Base-by-base conservation (phyloP, 2,113 vertebrate genomes). In the Syngnathus scovelli region DNA sequence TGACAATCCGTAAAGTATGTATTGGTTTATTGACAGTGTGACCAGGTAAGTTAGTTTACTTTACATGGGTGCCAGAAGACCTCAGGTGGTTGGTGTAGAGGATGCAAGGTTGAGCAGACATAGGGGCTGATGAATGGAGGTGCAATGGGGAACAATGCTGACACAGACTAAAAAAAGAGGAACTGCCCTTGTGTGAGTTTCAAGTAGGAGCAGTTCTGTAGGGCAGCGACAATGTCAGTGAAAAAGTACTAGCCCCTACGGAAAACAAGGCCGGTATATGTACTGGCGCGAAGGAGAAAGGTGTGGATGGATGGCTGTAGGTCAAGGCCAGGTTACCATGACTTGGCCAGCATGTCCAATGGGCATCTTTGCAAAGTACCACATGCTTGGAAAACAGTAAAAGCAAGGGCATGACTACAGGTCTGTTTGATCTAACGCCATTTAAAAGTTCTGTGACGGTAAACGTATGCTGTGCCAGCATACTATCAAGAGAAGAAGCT, bases 81-180 rank as follows among this genome's bases (percentile, higher is more conserved):
- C 39, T 61, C 60, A 43, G 39, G 6, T 15, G 38, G 39, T 12
- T 11, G 36, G 18, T 21, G 4, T 21, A 3, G 18, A 13, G 39
- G 60, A 41, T 44, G 38, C 21, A 62, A 62, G 60, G 39, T 41
- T 43, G 38, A 44, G 12, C 10, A 0, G 21, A 23, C 38, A 7
- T 44, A 7, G 60, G 27, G n/a, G 39, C 12, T 62, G 60, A 62
- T 62, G 60, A 43, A 62, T 62, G 60, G 39, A 62, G 39, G 39
- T 39, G 18, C 60, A 21, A n/a, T 43, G n/a, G n/a, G 43, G 60
- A 62, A 62, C 60, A 62, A 62, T 62, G 60, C 60, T 62, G 60
- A 62, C 12, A 5, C 60, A 43, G 60, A 43, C 60, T 13, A n/a
- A 62, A 43, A 61, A 43, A 43, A 43, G 21, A 62, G 38, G 10